phyloP scores from a whole-genome alignment of 2,113 vertebrate genomes.

The Plotosus lineatus region DNA sequence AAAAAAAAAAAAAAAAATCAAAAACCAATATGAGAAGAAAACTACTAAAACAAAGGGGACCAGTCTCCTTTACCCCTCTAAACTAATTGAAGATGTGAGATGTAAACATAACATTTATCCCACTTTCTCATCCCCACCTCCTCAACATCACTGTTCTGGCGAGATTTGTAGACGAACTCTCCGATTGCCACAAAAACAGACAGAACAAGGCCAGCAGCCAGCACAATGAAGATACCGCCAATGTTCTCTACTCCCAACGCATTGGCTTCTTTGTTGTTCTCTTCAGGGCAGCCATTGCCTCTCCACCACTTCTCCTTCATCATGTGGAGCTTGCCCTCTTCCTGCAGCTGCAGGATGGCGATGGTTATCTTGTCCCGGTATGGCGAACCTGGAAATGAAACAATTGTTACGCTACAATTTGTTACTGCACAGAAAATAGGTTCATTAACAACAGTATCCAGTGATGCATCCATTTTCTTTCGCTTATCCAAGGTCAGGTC shows the following conservation, averaged over 20 bases:
- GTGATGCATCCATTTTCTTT: too few species aligned
- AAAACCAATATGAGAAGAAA: neutral
- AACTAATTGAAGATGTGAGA: neutral
- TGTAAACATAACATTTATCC: neutral
- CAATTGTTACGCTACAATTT: neutral
- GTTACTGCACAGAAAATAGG: neutral
- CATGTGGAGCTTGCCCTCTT: conserved; percentile 96
- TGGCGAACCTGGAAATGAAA: conserved; percentile 73
- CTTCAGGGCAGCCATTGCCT: conserved; percentile 92
- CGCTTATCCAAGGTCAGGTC: too few species aligned
- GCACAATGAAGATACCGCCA: conserved; percentile 96
- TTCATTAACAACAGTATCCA: neutral
- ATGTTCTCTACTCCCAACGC: conserved; percentile 95
- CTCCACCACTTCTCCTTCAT: conserved; percentile 99
- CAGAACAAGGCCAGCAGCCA: conserved; percentile 92
- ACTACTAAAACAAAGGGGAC: neutral
- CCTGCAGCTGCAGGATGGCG: conserved; percentile 96
- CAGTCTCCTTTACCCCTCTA: neutral
- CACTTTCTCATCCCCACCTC: conserved; percentile 75
- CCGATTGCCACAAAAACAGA: conserved; percentile 96
- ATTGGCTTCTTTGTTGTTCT: conserved; percentile 93
- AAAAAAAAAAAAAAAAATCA: neutral
- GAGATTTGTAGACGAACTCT: conserved; percentile 93
- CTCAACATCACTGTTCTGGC: conserved; percentile 88
- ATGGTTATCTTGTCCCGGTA: conserved; percentile 96